Evolutionary conservation across 2,797 vertebrate species (phyloP).

Genomic region (Lutjanus argentimaculatus): DNA sequence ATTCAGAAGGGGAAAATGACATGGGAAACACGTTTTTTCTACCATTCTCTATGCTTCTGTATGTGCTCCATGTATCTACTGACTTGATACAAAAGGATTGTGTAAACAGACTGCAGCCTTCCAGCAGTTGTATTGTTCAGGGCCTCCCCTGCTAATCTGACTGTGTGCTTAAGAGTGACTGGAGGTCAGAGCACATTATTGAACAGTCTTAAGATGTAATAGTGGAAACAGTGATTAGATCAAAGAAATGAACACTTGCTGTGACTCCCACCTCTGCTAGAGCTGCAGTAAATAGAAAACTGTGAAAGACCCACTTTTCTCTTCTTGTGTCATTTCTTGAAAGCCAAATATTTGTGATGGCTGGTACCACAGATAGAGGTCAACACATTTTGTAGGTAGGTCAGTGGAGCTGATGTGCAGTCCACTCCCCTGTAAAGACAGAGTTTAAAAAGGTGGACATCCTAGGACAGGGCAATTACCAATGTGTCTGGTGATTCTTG

Average conservation of each 20-base stretch:
- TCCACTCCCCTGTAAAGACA: constrained; percentile 32
- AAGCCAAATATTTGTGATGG: constrained; percentile 57
- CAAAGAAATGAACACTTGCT: constrained; percentile 39
- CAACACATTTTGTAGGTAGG: constrained; percentile 52
- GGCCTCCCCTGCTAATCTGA: constrained; percentile 31
- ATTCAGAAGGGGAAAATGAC: constrained; percentile 4
- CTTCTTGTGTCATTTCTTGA: constrained; percentile 51
- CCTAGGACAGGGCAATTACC: constrained; percentile 32
- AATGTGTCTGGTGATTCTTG: constrained; percentile 35
- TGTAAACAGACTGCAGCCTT: constrained; percentile 1
- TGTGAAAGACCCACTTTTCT: constrained; percentile 34
- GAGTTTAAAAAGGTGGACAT: constrained; percentile 30
- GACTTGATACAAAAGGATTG: constrained; percentile 2
- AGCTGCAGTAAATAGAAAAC: constrained; percentile 48
- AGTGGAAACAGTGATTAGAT: constrained; percentile 41
- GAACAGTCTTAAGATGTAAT: constrained; percentile 33
- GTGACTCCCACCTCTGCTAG: constrained; percentile 9
- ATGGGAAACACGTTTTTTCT: background rate
- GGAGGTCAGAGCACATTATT: constrained; percentile 40
- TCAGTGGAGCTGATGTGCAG: constrained; percentile 49
- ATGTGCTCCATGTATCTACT: background rate
- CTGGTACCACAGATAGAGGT: constrained; percentile 39
- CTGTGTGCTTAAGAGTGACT: constrained; percentile 19
- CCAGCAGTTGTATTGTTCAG: constrained; percentile 6
- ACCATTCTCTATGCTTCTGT: background rate